phyloP scores from a whole-genome alignment of 2,888 invertebrate genomes.

The Microctonus hyperodae region DNA sequence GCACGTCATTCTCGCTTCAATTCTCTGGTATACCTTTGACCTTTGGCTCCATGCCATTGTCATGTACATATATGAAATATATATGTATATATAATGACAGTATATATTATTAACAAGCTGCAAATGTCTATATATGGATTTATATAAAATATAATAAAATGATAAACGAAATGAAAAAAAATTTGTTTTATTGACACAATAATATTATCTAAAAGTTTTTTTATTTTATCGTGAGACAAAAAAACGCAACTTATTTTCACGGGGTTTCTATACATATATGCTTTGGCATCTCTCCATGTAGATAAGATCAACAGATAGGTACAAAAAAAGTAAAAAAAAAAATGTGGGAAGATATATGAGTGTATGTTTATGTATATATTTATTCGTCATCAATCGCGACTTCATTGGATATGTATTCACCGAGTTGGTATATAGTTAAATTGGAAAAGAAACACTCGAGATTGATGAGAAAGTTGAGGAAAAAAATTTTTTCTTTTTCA shows the following conservation, averaged over 20 bases:
- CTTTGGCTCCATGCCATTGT: constrained; percentile 27
- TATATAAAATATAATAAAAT: not conserved
- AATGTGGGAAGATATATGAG: too few relatives aligned
- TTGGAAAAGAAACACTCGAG: not conserved
- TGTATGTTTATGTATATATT: too few relatives aligned
- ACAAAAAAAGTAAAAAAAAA: too few relatives aligned
- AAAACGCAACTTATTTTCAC: not conserved
- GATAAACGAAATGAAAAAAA: not conserved
- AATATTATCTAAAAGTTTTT: not conserved
- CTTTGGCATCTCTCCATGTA: not conserved
- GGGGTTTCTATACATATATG: not conserved
- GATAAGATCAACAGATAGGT: not conserved
- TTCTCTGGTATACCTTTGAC: constrained; percentile 16
- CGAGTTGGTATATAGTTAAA: not conserved
- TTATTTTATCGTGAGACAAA: not conserved
- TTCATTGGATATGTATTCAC: not conserved
- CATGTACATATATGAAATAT: too few relatives aligned
- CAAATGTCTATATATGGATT: not conserved
- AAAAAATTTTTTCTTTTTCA: too few relatives aligned
- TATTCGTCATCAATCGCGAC: too few relatives aligned
- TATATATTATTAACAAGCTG: constrained; percentile 13
- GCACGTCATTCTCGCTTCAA: constrained; percentile 18
- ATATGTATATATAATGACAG: not conserved
- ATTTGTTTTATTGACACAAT: too few relatives aligned
- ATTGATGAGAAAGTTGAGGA: not conserved